A percentile compares a stretch with the other conserved stretches of the same genome.
Conservation (phyloP, 1,140 invertebrate species). For the Pectinophora gossypiella region DNA sequence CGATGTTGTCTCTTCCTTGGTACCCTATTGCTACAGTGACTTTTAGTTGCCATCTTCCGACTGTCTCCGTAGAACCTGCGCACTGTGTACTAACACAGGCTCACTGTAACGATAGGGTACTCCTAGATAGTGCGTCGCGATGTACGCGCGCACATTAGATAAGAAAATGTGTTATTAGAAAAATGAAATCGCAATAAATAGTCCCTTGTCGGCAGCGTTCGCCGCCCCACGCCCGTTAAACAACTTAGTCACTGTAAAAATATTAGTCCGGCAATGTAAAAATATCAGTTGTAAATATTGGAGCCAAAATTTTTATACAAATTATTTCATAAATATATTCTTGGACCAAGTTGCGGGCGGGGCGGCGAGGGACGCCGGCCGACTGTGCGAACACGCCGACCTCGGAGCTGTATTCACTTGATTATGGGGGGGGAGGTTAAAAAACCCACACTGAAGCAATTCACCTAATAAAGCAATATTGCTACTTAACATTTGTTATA, state of each 20-base stretch:
- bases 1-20: constrained; percentile 66
- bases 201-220: constrained; percentile 22
- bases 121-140: constrained; percentile 38
- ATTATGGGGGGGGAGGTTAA: no score
- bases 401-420: no score
- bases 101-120: constrained; percentile 68
- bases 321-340: constrained; percentile 63
- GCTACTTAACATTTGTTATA: no score
- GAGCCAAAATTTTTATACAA: constrained; percentile 72
- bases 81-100: constrained; percentile 27
- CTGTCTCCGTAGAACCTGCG: constrained; percentile 23
- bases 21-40: constrained; percentile 67
- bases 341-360: constrained; percentile 49
- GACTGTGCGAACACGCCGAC: constrained; percentile 12
- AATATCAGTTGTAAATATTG: constrained; percentile 67
- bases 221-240: constrained; percentile 22
- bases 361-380: constrained; percentile 23
- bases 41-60: constrained; percentile 56
- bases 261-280: constrained; percentile 64
- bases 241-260: constrained; percentile 56
- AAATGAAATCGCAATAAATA: constrained; percentile 56
- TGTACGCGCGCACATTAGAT: constrained; percentile 60
- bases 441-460: no score
- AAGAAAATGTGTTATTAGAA: constrained; percentile 69
- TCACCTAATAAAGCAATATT: no score